Evolutionary conservation across 1,140 invertebrate genomes (phyloP).

Genomic region (Hypothenemus hampei): DNA sequence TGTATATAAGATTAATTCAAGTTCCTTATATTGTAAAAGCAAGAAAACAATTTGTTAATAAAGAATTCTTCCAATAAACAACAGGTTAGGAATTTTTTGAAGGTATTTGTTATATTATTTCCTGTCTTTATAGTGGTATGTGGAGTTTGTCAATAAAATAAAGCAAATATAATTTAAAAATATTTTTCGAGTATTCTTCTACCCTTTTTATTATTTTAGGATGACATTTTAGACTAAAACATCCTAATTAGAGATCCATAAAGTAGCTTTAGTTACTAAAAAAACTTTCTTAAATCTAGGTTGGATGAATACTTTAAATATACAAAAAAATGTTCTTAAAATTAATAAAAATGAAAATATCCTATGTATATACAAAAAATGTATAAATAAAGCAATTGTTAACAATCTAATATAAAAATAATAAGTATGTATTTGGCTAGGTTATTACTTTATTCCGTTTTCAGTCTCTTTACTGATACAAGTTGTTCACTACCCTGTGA

Average conservation of each 20-base stretch:
- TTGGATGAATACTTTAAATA: too few relatives aligned
- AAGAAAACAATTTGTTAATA: constrained; percentile 10
- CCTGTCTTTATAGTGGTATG: constrained; percentile 17
- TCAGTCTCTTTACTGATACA: constrained; percentile 69
- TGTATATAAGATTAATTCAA: constrained; percentile 13
- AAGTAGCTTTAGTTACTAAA: too few relatives aligned
- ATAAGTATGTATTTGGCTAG: not conserved
- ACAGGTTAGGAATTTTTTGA: constrained; percentile 9
- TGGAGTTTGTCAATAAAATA: constrained; percentile 25
- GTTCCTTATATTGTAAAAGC: constrained; percentile 18
- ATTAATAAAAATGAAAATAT: not conserved
- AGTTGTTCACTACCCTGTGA: constrained; percentile 71
- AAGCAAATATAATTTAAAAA: too few relatives aligned
- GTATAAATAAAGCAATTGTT: not conserved
- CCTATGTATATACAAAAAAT: not conserved
- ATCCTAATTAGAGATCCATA: too few relatives aligned
- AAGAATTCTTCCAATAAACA: constrained; percentile 10
- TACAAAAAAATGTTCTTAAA: not conserved
- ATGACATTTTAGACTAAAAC: too few relatives aligned
- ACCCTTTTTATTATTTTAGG: too few relatives aligned
- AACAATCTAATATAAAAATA: not conserved
- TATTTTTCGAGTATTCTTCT: too few relatives aligned
- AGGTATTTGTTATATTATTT: constrained; percentile 17
- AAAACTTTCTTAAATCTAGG: too few relatives aligned
- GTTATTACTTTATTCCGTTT: constrained; percentile 59